Base-by-base conservation (phyloP, 2,113 vertebrate genomes). In the Thalassoma bifasciatum region DNA sequence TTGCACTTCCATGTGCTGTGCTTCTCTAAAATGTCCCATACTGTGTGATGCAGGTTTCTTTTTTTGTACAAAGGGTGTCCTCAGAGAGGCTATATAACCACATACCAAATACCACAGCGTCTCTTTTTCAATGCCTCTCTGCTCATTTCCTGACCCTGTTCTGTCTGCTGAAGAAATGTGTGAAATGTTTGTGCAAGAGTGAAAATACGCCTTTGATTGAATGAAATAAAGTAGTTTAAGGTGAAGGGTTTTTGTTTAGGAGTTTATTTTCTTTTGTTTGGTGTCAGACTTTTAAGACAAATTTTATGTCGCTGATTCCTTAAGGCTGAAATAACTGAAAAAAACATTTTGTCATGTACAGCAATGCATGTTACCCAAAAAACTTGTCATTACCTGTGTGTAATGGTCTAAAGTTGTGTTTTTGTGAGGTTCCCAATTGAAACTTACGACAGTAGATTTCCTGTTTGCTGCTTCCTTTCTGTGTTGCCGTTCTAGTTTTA, bases 391-490 rank as follows among this genome's bases (percentile, higher is more conserved):
- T 51, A 36, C n/a, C 17, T 3, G 1, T 14, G 11, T 51, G 24
- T 19, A 7, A 17, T 3, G 57, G 23, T 63, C 21, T 21, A 49
- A 16, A 14, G 42, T 4, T 49, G 22, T 24, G 21, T 52, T 10
- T 34, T 17, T 61, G 11, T 37, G 17, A 37, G 3, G 0, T 21
- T 50, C 11, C 22, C 3, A 72, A 54, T 4, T 66, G 50, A 16
- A 52, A 17, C 52, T 79, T 82, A 64, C 79, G 56, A 78, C 88
- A 84, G 76, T 79, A 44, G 0, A 22, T 68, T 91, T 89, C 84
- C 87, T 83, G 78, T 86, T 77, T 83, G 12, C 75, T 24, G 4
- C 57, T 30, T 30, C 84, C 79, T 65, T 79, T 74, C 59, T 56
- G 17, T 79, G 67, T 63, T 12, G 30, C 63, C 3, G 47, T 57